Evolutionary conservation across 2,797 vertebrate species (phyloP), one percentile per base, ranked within the genome.

Genomic region (Urosaurus nigricauda): DNA sequence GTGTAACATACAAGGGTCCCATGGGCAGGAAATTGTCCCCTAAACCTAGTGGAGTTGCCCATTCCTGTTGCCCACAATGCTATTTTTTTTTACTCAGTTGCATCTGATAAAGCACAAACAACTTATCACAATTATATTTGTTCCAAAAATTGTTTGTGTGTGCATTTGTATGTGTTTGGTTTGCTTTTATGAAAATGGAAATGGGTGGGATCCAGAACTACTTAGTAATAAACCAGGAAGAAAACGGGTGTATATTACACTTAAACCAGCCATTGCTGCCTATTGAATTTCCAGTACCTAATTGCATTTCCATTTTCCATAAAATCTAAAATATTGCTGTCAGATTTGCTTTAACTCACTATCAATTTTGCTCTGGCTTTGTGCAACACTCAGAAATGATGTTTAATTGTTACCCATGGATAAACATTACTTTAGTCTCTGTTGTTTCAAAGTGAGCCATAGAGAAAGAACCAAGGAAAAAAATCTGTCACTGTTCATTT

Each of bases 401-500:
- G 93, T 95, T 95, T 94, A 96, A 95, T 93, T 91, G 81, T 93
- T 95, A 94, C 92, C 92, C 85, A 12, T 90, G 88, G 93, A 93
- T 94, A 95, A 93, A 94, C 84, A 91, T 94, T 94, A 93, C 94
- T 95, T 94, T 88, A 93, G 94, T 88, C 92, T 92, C 88, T 29
- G 88, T 89, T 95, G 94, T 96, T 95, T 95, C 94, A 94, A 97
- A 97, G 95, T 95, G 96, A 97, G 96, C 96, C 96, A 96, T 96
- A 97, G 96, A 90, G 95, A 94, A 96, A 96, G 96, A 97, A 96
- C 96, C 97, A 97, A 96, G 37, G 16, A 75, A 74, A 51, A n/a
- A 96, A 94, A 94, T 95, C 97, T 98, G 97, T 98, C 98, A 97
- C 90, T 91, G 95, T 96, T 95, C 94, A 97, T 98, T 98, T 98